These are phyloP conservation scores for Phengaris alcon DNA, from an alignment of 2,888 invertebrate species.

Conservation along the genomic window DNA sequence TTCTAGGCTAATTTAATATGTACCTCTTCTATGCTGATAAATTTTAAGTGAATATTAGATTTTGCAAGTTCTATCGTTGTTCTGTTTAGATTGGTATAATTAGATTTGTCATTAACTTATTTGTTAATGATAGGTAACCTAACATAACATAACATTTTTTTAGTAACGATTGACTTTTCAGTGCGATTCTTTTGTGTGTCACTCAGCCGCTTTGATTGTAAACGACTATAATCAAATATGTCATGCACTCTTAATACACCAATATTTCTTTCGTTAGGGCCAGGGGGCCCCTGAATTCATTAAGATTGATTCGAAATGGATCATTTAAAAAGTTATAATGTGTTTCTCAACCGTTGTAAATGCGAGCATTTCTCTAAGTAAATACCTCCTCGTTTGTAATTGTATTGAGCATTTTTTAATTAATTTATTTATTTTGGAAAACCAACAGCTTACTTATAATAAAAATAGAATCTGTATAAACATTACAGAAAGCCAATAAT, in stretches of 20 bases:
- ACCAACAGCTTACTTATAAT: too few species aligned
- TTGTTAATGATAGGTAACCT: too few species aligned
- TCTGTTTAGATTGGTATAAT: too few species aligned
- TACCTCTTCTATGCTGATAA: neutral
- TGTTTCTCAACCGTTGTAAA: slow-evolving; percentile 40
- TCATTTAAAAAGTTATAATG: slow-evolving; percentile 49
- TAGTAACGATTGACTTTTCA: slow-evolving; percentile 42
- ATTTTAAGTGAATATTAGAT: neutral
- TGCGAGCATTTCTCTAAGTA: slow-evolving; percentile 10
- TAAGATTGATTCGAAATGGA: slow-evolving; percentile 72
- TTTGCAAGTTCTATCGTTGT: too few species aligned
- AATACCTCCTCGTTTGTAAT: neutral
- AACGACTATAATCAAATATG: slow-evolving; percentile 75
- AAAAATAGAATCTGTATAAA: too few species aligned
- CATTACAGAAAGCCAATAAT: too few species aligned
- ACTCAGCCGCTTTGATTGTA: slow-evolving; percentile 68
- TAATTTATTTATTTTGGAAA: too few species aligned
- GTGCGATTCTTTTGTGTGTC: slow-evolving; percentile 61
- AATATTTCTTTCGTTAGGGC: slow-evolving; percentile 68
- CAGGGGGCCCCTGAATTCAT: slow-evolving; percentile 63
- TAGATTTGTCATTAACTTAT: too few species aligned
- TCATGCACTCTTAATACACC: slow-evolving; percentile 68
- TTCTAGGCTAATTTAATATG: slow-evolving; percentile 11
- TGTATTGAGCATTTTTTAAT: neutral
- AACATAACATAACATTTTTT: neutral